These are phyloP conservation scores for Apis dorsata DNA, from an alignment of 1,140 invertebrate genomes.

Conservation along the genomic window DNA sequence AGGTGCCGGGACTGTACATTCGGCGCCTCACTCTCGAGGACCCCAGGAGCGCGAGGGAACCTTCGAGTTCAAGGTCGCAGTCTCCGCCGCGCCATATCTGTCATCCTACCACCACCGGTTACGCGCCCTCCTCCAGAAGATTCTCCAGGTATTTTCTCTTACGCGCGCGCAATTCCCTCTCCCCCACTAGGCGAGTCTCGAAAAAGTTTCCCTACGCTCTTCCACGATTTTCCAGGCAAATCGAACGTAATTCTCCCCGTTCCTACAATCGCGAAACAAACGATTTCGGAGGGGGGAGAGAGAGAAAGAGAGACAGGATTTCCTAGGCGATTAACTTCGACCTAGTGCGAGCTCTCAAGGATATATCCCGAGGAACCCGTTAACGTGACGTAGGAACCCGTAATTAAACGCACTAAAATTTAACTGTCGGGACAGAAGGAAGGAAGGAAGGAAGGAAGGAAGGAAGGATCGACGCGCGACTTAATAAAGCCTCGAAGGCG, in stretches of 20 bases:
- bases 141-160: constrained; percentile 69
- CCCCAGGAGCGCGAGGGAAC: constrained; percentile 70
- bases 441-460: constrained; percentile 26
- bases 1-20: constrained; percentile 77
- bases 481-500: constrained; percentile 67
- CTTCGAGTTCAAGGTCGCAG: constrained; percentile 69
- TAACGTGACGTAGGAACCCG: constrained; percentile 51
- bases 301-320: background rate
- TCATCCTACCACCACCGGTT: constrained; percentile 70
- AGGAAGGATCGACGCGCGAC: constrained; percentile 63
- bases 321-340: constrained; percentile 24
- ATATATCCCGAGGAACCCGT: background rate
- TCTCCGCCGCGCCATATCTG: constrained; percentile 73
- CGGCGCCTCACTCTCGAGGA: constrained; percentile 76
- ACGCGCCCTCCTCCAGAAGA: constrained; percentile 66
- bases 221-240: background rate
- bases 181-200: no score
- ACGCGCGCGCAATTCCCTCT: background rate
- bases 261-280: background rate
- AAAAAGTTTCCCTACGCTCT: no score
- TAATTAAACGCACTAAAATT: constrained; percentile 76
- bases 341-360: constrained; percentile 17
- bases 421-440: constrained; percentile 63
- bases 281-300: background rate
- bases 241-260: no score